Percentiles rank a stretch among this genome's conserved stretches.
These are phyloP conservation scores for Passer domesticus DNA, from an alignment of 2,113 vertebrate species.

Conservation along the genomic window DNA sequence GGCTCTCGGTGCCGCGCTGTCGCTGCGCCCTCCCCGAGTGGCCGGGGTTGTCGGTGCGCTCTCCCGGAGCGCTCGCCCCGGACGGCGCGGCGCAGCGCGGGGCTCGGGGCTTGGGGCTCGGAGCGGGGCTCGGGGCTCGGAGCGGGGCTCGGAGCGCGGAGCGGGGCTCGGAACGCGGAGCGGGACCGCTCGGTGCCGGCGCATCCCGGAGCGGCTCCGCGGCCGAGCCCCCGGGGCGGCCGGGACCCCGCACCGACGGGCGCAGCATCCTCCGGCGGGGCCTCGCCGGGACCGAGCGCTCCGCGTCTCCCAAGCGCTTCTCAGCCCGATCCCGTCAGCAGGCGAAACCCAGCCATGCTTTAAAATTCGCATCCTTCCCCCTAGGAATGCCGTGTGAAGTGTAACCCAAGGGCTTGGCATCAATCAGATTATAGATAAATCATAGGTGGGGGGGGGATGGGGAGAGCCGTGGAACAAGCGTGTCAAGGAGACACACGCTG, in stretches of 20 bases:
- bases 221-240: neutral
- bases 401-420: conserved; percentile 15
- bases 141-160: neutral
- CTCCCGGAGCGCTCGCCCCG: neutral
- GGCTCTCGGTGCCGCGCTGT: neutral
- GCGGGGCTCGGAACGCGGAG: too few species aligned
- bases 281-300: neutral
- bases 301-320: neutral
- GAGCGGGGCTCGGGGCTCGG: too few species aligned
- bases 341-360: neutral
- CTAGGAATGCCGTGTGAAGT: neutral
- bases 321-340: neutral
- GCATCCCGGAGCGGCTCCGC: neutral
- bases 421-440: conserved; percentile 17
- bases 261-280: neutral
- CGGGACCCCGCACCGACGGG: neutral
- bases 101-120: neutral
- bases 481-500: conserved; percentile 6
- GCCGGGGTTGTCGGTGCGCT: neutral
- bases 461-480: neutral
- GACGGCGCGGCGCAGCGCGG: neutral
- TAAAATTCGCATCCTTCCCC: neutral
- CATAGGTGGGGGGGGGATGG: neutral
- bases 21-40: neutral
- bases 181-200: neutral